phyloP scores from a whole-genome alignment of 2,888 invertebrate genomes.

The Idaea aversata region DNA sequence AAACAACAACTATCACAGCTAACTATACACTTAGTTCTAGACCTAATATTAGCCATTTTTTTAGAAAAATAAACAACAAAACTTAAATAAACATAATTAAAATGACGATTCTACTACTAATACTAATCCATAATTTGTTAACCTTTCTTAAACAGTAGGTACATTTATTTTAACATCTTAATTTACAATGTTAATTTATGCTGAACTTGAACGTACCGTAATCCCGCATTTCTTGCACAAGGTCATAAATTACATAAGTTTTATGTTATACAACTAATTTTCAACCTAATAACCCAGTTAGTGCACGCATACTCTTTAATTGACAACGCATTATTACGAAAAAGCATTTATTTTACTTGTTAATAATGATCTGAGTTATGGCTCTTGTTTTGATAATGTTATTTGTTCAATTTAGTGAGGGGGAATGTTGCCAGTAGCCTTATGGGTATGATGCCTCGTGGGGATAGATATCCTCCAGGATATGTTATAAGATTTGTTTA shows the following conservation, averaged over 20 bases:
- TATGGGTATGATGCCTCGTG: too few species aligned
- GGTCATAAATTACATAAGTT: conserved; percentile 51
- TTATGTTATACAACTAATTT: conserved; percentile 39
- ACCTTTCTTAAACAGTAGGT: neutral
- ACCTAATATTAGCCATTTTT: too few species aligned
- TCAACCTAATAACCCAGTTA: conserved; percentile 45
- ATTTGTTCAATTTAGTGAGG: neutral
- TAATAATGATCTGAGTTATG: neutral
- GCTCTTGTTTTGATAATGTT: neutral
- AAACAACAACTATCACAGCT: too few species aligned
- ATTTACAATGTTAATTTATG: conserved; percentile 3
- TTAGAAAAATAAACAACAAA: neutral
- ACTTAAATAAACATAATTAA: neutral
- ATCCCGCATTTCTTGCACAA: conserved; percentile 46
- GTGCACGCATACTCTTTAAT: conserved; percentile 11
- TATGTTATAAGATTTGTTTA: too few species aligned
- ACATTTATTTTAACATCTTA: neutral
- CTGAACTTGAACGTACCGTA: conserved; percentile 55
- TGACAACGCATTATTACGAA: conserved; percentile 4
- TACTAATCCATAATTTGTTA: neutral
- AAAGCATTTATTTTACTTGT: neutral
- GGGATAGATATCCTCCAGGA: too few species aligned
- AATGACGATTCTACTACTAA: neutral
- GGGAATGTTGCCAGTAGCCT: too few species aligned
- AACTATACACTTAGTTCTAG: too few species aligned